Percentiles rank a stretch among this genome's conserved stretches.
Evolutionary conservation across 2,113 vertebrate species (phyloP).

Genomic region (Tyrannus savana): DNA sequence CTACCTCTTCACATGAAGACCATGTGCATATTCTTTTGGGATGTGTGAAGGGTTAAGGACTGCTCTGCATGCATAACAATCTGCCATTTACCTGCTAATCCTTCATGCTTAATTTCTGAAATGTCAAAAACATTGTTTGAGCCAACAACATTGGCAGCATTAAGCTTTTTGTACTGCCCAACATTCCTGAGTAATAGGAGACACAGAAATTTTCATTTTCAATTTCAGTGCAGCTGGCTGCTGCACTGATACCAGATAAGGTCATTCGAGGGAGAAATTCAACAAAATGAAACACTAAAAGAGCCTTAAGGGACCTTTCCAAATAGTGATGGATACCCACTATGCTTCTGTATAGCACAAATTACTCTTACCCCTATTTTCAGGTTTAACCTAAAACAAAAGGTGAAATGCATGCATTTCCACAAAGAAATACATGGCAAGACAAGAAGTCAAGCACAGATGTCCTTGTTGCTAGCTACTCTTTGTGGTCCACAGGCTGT

Average conservation of each 20-base stretch:
- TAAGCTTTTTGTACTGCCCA: conserved; percentile 41
- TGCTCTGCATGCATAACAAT: not conserved
- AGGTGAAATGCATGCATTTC: not conserved
- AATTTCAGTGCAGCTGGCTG: not conserved
- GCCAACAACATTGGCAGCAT: not conserved
- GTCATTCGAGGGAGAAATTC: conserved; percentile 13
- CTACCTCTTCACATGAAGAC: not conserved
- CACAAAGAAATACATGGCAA: not conserved
- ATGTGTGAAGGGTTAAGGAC: conserved; percentile 29
- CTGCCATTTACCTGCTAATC: conserved; percentile 45
- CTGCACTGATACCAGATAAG: not conserved
- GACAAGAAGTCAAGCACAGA: not conserved
- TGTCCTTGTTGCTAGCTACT: not conserved
- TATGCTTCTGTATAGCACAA: not conserved
- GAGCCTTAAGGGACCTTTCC: not conserved
- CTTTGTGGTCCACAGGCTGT: not conserved
- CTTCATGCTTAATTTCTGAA: conserved; percentile 45
- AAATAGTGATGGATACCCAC: not conserved
- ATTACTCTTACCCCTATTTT: not conserved
- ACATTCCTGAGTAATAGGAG: conserved; percentile 40
- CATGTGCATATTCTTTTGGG: not conserved
- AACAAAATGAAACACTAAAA: not conserved
- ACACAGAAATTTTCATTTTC: conserved; percentile 30
- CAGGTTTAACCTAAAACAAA: not conserved
- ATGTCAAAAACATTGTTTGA: conserved; percentile 50